phyloP scores from a whole-genome alignment of 2,113 vertebrate species.

The Callocephalon fimbriatum region DNA sequence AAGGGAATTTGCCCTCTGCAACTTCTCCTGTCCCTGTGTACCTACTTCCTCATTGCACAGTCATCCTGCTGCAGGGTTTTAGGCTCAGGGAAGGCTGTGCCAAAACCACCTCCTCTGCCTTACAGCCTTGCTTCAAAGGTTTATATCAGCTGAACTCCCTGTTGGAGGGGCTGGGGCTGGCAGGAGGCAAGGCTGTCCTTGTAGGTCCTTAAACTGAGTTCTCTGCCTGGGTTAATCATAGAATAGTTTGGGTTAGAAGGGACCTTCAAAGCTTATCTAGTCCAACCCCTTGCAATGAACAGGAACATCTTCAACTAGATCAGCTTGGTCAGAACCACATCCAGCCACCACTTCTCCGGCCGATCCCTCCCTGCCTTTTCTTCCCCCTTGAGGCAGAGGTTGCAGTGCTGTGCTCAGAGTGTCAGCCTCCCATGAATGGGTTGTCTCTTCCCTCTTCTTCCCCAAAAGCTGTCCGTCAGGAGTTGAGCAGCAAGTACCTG shows the following conservation, averaged over 20 bases:
- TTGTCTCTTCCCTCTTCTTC: neutral
- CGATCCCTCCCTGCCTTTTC: neutral
- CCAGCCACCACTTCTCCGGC: neutral
- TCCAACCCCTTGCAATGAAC: neutral
- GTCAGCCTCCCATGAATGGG: neutral
- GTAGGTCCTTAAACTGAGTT: neutral
- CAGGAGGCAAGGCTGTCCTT: neutral
- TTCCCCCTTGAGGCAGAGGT: neutral
- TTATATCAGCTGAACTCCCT: neutral
- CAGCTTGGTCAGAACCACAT: neutral
- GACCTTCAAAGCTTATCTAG: neutral
- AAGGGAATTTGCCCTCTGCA: neutral
- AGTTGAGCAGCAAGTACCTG: neutral
- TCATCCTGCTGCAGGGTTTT: neutral
- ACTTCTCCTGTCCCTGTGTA: neutral
- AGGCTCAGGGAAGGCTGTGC: neutral
- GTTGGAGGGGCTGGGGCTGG: neutral
- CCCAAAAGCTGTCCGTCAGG: neutral
- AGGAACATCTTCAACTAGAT: neutral
- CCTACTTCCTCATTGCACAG: neutral
- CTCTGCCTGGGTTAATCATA: neutral
- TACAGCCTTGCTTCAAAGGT: neutral
- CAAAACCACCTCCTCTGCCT: neutral
- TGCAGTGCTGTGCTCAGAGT: neutral
- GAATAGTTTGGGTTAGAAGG: neutral